Percentiles rank a stretch among this genome's conserved stretches.
phyloP scores from a whole-genome alignment of 2,113 vertebrate species.

The Brachirus orientalis region DNA sequence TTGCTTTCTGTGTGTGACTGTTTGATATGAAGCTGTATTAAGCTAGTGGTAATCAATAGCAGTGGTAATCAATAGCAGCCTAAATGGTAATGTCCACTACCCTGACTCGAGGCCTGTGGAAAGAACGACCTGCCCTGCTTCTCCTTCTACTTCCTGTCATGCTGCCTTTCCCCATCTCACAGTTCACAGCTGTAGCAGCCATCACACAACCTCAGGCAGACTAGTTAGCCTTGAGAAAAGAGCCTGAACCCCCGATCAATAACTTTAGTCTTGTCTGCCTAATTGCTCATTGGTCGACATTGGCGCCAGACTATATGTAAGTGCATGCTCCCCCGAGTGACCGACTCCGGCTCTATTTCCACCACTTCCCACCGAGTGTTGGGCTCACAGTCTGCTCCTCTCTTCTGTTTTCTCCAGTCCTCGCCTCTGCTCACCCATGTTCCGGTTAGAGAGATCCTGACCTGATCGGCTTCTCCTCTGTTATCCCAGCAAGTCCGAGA shows the following conservation, averaged over 20 bases:
- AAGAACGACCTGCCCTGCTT: constrained; percentile 53
- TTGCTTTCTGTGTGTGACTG: constrained; percentile 32
- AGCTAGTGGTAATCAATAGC: constrained; percentile 69
- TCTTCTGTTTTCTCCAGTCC: constrained; percentile 66
- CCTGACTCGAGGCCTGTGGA: constrained; percentile 66
- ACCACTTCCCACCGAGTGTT: constrained; percentile 60
- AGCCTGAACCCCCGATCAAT: constrained; percentile 80
- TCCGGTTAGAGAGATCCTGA: constrained; percentile 68
- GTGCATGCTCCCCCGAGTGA: constrained; percentile 76
- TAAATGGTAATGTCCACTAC: constrained; percentile 68
- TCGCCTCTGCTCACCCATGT: constrained; percentile 68
- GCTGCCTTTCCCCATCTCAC: constrained; percentile 37
- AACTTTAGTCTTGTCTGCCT: constrained; percentile 85
- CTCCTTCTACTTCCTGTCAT: constrained; percentile 44
- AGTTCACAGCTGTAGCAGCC: constrained; percentile 69
- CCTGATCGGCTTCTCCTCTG: constrained; percentile 60
- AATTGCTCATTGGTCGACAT: constrained; percentile 89
- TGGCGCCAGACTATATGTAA: constrained; percentile 78
- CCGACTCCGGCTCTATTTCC: constrained; percentile 65
- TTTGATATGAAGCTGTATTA: constrained; percentile 61
- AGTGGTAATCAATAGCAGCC: constrained; percentile 71
- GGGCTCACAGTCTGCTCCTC: constrained; percentile 63
- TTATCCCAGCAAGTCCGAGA: constrained; percentile 71
- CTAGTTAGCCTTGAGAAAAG: constrained; percentile 80
- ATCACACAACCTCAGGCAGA: constrained; percentile 76